phyloP scores from a whole-genome alignment of 1,140 invertebrate genomes.

The Panagrolaimus sp. region DNA sequence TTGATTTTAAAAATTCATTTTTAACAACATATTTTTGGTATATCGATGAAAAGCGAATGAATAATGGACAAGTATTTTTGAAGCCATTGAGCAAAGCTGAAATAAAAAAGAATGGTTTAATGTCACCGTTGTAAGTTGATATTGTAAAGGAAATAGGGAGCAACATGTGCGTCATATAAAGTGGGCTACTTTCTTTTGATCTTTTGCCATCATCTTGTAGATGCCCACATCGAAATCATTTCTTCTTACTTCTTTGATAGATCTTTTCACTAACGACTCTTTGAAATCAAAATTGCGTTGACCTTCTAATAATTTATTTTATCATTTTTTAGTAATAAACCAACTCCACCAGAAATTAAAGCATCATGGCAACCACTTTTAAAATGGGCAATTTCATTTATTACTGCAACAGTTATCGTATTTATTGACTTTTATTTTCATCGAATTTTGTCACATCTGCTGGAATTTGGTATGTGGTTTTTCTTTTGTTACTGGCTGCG shows the following conservation, averaged over 20 bases:
- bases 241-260: too few relatives aligned
- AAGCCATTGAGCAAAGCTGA: slow-evolving; percentile 6
- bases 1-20: slow-evolving; percentile 23
- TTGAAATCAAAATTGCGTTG: too few relatives aligned
- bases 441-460: neutral
- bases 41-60: slow-evolving; percentile 19
- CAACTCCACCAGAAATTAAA: slow-evolving; percentile 14
- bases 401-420: slow-evolving; percentile 16
- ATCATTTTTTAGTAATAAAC: neutral
- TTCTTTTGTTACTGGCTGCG: too few relatives aligned
- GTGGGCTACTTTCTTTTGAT: too few relatives aligned
- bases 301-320: too few relatives aligned
- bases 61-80: slow-evolving; percentile 15
- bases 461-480: slow-evolving; percentile 7
- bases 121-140: slow-evolving; percentile 17
- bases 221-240: too few relatives aligned
- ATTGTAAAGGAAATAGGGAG: too few relatives aligned
- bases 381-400: slow-evolving; percentile 11
- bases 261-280: too few relatives aligned
- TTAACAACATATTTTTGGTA: slow-evolving; percentile 23
- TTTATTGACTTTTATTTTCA: slow-evolving; percentile 4
- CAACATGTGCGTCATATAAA: too few relatives aligned
- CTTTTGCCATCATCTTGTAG: too few relatives aligned
- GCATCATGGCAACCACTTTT: slow-evolving; percentile 16
- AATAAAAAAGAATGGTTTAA: slow-evolving; percentile 16